Evolutionary conservation across 2,888 invertebrate genomes (phyloP).

Genomic region (Pseudanteris insignis): DNA sequence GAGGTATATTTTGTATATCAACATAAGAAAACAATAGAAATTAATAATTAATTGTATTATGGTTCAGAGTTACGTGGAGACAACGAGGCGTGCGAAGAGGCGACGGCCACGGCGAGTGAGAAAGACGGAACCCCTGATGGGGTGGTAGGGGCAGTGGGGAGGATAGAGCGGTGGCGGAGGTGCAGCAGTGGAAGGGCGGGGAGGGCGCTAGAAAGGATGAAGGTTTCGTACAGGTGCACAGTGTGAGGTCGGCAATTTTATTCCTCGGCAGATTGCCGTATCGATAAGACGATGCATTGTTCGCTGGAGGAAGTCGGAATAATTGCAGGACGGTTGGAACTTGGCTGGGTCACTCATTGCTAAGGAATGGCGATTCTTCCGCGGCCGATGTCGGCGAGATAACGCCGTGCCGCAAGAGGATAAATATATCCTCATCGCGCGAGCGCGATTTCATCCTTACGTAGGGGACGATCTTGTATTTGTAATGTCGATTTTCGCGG

Average conservation of each 20-base stretch:
- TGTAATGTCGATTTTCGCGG: conserved; percentile 24
- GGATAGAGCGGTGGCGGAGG: too few relatives aligned
- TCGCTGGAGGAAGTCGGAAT: conserved; percentile 44
- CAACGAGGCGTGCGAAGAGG: conserved; percentile 7
- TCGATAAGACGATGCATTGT: conserved; percentile 45
- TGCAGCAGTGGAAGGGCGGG: too few relatives aligned
- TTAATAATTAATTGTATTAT: conserved; percentile 42
- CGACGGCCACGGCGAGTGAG: too few relatives aligned
- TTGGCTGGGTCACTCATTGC: conserved; percentile 46
- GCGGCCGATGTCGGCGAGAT: conserved; percentile 43
- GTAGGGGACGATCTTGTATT: conserved; percentile 22
- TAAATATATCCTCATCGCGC: conserved; percentile 43
- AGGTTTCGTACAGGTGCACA: conserved; percentile 35
- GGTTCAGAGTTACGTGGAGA: conserved; percentile 35
- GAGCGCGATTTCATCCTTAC: conserved; percentile 37
- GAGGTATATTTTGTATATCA: too few relatives aligned
- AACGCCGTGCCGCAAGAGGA: conserved; percentile 37
- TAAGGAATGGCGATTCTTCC: conserved; percentile 43
- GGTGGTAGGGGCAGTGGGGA: too few relatives aligned
- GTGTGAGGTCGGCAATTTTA: conserved; percentile 46
- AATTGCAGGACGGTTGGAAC: conserved; percentile 47
- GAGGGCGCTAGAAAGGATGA: too few relatives aligned
- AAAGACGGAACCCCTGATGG: too few relatives aligned
- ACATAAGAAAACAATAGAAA: too few relatives aligned
- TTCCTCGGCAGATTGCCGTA: conserved; percentile 46